phyloP scores from a whole-genome alignment of 2,797 vertebrate genomes.

The Delichon dasypus region DNA sequence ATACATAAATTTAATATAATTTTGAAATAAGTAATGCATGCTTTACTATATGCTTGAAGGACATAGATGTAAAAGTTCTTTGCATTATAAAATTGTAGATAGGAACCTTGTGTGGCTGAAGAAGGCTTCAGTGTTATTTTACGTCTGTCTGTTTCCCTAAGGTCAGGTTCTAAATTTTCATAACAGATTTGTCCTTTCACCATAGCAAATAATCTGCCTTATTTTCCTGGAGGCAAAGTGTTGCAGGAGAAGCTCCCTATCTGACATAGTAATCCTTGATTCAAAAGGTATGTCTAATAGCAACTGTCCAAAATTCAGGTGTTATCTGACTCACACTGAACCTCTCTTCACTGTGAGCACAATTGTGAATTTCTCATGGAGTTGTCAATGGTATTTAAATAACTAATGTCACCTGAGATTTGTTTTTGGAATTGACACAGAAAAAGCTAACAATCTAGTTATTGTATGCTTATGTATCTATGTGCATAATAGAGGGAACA shows the following conservation, averaged over 20 bases:
- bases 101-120: neutral
- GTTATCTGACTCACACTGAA: neutral
- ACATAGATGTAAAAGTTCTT: neutral
- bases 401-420: neutral
- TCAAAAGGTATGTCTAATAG: neutral
- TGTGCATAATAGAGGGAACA: neutral
- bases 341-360: neutral
- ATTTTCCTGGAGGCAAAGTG: neutral
- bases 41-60: neutral
- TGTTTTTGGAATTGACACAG: neutral
- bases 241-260: neutral
- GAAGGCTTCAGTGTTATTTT: neutral
- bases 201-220: neutral
- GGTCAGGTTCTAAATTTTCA: neutral
- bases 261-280: neutral
- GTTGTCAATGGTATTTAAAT: neutral
- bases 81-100: neutral
- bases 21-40: neutral
- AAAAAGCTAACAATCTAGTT: neutral
- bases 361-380: neutral
- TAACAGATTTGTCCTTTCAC: neutral
- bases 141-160: neutral
- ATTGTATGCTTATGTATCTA: neutral
- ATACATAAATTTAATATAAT: neutral
- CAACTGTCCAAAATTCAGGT: neutral